Base-by-base conservation (phyloP, 2,797 vertebrate species). In the Scleropages formosus region DNA sequence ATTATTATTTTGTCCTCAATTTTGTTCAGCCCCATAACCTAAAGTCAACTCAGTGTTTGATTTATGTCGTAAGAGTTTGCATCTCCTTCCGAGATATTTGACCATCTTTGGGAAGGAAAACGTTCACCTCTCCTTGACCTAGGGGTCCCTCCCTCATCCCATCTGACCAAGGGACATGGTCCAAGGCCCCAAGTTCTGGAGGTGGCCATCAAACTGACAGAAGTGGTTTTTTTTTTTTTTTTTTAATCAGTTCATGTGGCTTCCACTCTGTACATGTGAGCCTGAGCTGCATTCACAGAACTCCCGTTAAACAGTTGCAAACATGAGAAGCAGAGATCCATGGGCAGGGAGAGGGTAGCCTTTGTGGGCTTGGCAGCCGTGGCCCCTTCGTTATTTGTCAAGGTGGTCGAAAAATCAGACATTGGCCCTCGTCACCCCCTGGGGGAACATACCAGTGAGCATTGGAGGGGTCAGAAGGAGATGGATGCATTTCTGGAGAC, bases 81-180 rank as follows among this genome's bases (percentile, higher is more conserved):
- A 12, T 51, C 11, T 58, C 26, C 73, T 8, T 31, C 31, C 74
- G n/a, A 56, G 44, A 31, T 3, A 56, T 65, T 56, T n/a, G 26
- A 31, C 47, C 16, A 65, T 74, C 8, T 68, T 44, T 11, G 27
- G 73, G 16, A 66, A 10, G 27, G 31, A 75, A 75, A 75, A 15
- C 20, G 22, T 59, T 1, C 16, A 20, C 11, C 27, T 71, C 27
- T 39, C 51, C 22, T n/a, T 71, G 49, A 11, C 24, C 18, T 26
- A 53, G 46, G 67, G 47, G 22, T 70, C 46, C 10, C 22, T 70
- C 11, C 18, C 12, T 39, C 31, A 39, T 6, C 6, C 6, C 31
- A 39, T 39, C 31, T 39, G 31, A 6, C 2, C 31, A 39, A 2
- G 6, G 6, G 6, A 39, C 2, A 39, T 6, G 31, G 2, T 39